A percentile compares a stretch with the other conserved stretches of the same genome.
phyloP scores from a whole-genome alignment of 92 coral and sea anemone species.

The Micromussa lordhowensis region DNA sequence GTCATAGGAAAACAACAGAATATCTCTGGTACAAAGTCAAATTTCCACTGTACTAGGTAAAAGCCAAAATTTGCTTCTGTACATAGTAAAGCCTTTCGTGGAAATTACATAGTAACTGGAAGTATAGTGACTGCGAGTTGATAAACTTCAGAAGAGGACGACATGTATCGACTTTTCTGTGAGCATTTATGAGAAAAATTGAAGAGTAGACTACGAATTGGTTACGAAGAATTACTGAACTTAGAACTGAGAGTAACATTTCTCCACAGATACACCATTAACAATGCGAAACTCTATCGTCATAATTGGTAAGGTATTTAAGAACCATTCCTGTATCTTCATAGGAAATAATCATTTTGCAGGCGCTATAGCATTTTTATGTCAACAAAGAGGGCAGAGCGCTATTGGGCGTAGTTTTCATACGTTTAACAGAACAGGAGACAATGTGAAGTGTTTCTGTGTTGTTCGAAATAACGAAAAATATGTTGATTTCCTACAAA shows the following conservation, averaged over 20 bases:
- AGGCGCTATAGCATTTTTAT: neutral
- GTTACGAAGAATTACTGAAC: too few species aligned
- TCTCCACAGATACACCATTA: too few species aligned
- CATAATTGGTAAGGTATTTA: neutral
- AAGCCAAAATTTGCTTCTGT: too few species aligned
- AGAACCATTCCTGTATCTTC: neutral
- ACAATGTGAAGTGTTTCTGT: neutral
- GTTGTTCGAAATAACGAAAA: neutral
- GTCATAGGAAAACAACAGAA: neutral
- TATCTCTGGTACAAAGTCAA: too few species aligned
- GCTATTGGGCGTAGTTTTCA: neutral
- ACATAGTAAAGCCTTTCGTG: too few species aligned
- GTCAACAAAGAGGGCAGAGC: neutral
- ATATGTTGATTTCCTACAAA: neutral
- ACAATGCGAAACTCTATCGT: too few species aligned
- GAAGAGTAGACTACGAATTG: too few species aligned
- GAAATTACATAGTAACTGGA: neutral
- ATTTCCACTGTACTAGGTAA: too few species aligned
- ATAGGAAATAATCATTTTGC: neutral
- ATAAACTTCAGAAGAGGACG: too few species aligned
- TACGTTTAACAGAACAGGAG: neutral
- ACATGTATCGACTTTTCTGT: neutral
- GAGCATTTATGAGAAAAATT: neutral
- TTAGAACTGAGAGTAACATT: too few species aligned
- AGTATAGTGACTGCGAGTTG: neutral